These are phyloP conservation scores for Rhagologus leucostigma DNA, from an alignment of 2,113 vertebrate species.

Conservation along the genomic window DNA sequence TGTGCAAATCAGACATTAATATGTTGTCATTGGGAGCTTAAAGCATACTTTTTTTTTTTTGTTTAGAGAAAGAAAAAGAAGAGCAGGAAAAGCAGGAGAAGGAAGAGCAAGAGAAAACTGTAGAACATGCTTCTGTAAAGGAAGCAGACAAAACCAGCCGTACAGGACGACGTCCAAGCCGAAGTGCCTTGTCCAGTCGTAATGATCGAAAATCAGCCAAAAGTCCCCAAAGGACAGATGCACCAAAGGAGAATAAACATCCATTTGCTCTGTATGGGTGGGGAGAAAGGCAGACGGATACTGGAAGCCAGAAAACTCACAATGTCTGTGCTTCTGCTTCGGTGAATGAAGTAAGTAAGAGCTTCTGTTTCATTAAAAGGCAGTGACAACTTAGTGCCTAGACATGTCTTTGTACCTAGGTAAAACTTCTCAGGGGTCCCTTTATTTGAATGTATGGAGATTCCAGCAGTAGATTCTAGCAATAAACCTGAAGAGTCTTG, in stretches of 20 bases:
- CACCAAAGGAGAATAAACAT: slow-evolving; percentile 78
- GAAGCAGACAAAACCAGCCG: slow-evolving; percentile 2
- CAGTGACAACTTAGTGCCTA: not conserved
- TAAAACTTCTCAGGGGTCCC: not conserved
- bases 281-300: slow-evolving; percentile 84
- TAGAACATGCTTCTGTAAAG: not conserved
- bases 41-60: not conserved
- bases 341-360: slow-evolving; percentile 77
- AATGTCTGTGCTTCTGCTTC: slow-evolving; percentile 88
- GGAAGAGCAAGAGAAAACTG: slow-evolving; percentile 40
- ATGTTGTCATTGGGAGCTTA: not conserved
- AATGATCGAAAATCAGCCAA: slow-evolving; percentile 46
- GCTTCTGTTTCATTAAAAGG: not conserved
- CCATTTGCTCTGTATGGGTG: slow-evolving; percentile 91
- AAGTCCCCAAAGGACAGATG: slow-evolving; percentile 71
- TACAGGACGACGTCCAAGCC: slow-evolving; percentile 8
- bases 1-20: not conserved
- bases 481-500: not conserved
- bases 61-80: slow-evolving; percentile 45
- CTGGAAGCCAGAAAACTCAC: slow-evolving; percentile 86
- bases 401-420: not conserved
- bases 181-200: slow-evolving; percentile 60
- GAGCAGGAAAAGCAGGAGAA: slow-evolving; percentile 32
- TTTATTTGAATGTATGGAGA: not conserved
- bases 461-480: not conserved